These are phyloP conservation scores for Scomberomorus guttatus DNA, from an alignment of 2,797 vertebrate species.

Conservation along the genomic window DNA sequence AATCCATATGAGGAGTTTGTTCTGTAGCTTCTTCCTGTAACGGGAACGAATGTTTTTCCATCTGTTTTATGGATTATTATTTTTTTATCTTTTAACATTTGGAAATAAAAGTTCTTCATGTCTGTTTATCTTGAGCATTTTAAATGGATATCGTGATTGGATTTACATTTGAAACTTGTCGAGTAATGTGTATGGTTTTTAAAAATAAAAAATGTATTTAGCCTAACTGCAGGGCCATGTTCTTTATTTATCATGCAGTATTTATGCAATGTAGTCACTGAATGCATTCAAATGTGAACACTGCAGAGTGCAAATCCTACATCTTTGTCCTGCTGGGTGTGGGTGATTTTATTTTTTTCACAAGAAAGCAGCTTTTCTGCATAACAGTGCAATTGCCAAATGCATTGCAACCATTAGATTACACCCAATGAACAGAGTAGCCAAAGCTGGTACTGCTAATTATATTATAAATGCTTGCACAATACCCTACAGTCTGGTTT, in stretches of 20 bases:
- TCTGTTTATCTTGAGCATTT: slow-evolving; percentile 92
- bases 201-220: slow-evolving; percentile 92
- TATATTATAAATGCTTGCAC: too few relatives aligned
- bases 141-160: slow-evolving; percentile 91
- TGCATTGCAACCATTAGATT: background rate
- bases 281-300: background rate
- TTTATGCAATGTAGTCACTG: background rate
- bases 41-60: slow-evolving; percentile 90
- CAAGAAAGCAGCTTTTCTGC: background rate
- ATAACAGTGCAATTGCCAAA: background rate
- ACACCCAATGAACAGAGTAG: background rate
- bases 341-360: too few relatives aligned
- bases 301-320: background rate
- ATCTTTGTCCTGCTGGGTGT: background rate
- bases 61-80: slow-evolving; percentile 89
- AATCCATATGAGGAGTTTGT: slow-evolving; percentile 83
- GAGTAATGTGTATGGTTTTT: slow-evolving; percentile 92
- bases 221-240: slow-evolving; percentile 82
- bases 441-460: background rate
- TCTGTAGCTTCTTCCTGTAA: slow-evolving; percentile 89
- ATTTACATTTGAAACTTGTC: slow-evolving; percentile 92
- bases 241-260: slow-evolving; percentile 72
- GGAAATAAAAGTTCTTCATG: slow-evolving; percentile 90
- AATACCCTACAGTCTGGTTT: too few relatives aligned
- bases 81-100: slow-evolving; percentile 90